phyloP scores from a whole-genome alignment of 2,113 vertebrate species.

The Camelus dromedarius region DNA sequence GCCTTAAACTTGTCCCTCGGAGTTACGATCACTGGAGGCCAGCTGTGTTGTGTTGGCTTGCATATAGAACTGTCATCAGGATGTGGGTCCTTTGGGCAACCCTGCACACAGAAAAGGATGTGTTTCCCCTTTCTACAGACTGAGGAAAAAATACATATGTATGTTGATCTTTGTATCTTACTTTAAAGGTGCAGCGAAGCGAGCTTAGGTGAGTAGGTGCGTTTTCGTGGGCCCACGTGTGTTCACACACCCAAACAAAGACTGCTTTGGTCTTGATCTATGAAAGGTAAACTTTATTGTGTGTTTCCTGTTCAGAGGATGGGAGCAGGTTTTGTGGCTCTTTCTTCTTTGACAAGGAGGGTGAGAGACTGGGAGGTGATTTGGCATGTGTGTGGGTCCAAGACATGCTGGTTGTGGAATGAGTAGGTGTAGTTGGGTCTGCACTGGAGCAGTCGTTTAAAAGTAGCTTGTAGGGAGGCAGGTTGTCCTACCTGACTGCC shows the following conservation, averaged over 20 bases:
- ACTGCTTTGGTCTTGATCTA: background rate
- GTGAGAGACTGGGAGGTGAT: background rate
- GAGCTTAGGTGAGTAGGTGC: background rate
- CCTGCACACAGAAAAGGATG: background rate
- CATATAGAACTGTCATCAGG: background rate
- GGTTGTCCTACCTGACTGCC: conserved; percentile 20
- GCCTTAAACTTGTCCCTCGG: background rate
- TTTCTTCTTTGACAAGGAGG: background rate
- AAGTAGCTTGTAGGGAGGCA: background rate
- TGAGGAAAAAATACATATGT: too few relatives aligned
- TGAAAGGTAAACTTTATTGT: background rate
- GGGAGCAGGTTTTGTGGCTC: conserved; percentile 28
- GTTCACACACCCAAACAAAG: background rate
- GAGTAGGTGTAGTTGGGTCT: conserved; percentile 63
- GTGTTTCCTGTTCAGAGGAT: conserved; percentile 20
- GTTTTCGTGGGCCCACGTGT: background rate
- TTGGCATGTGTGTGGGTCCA: conserved; percentile 33
- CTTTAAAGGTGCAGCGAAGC: background rate
- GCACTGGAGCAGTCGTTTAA: conserved; percentile 16
- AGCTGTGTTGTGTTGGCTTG: background rate
- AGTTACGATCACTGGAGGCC: background rate
- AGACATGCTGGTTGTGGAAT: conserved; percentile 46
- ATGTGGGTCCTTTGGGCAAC: background rate
- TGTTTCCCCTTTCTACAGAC: too few relatives aligned
- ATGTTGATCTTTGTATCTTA: background rate